Base-by-base conservation (phyloP, 2,888 invertebrate genomes). In the Microctonus aethiopoides region DNA sequence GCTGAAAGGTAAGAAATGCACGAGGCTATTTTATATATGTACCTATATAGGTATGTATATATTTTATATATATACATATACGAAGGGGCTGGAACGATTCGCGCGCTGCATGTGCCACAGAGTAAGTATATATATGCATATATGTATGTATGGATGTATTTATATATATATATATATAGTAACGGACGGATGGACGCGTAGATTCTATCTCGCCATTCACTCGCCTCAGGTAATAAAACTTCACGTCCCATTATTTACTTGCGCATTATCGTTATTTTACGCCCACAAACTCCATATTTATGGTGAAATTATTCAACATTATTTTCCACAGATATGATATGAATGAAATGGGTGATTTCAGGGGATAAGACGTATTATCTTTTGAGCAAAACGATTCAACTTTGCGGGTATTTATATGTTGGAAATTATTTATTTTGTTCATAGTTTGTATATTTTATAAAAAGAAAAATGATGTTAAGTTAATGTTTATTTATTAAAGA, bases 181-280 rank as follows among this genome's bases (percentile, higher is more conserved):
- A 69, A 61, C 68, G 70, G 72, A 72, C 71, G 77, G 72, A 76
- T 77, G 79, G 78, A 80, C 79, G 80, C 79, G 83, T 82, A 84
- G 84, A 84, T 84, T 83, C 83, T 83, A 83, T 83, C 83, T 79
- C 77, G 81, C 83, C 83, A 83, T 84, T 84, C 83, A 82, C 79
- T 82, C 82, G 84, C 79, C 83, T 81, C 78, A 72, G 84, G 83
- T 83, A 81, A 84, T 84, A 84, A 84, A 84, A 84, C 83, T 84
- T 80, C 79, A 79, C 81, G 81, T 83, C 26, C 84, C 84, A 84
- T 84, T 84, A 84, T 84, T 84, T 84, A 84, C 84, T 84, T 83
- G 84, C 46, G 46, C 84, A 84, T 84, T 84, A 84, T 84, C 84
- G 84, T 84, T 84, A 84, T 83, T 84, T 84, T 83, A 83, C 84